Evolutionary conservation across 2,113 vertebrate genomes (phyloP), one percentile per base, ranked within the genome.

Genomic region (Grallaria varia): DNA sequence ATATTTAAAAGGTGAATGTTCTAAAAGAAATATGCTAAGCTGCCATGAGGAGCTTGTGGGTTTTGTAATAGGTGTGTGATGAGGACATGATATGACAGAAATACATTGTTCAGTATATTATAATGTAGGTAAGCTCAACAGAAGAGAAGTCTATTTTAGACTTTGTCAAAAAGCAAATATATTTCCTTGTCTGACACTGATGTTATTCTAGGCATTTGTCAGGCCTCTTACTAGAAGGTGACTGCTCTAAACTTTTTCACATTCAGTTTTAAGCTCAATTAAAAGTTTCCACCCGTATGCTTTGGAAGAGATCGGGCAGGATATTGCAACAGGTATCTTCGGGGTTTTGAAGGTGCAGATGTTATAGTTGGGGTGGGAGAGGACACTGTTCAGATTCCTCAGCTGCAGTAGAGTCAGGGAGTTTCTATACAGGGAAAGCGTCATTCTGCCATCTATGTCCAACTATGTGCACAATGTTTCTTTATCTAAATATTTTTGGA

Each of bases 1-100:
- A 50, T 71, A 63, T 88, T 81, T 95, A 85, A 93, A 95, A 96
- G 64, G 14, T 76, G 45, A 76, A 64, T 69, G n/a, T 86, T 84
- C 58, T 84, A 78, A 86, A 94, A 89, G 20, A 78, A 40, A 62
- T 47, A 45, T 66, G 15, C 45, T 53, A 87, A 83, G 53, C 67
- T 92, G 63, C 42, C 30, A 56, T 47, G n/a, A 89, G 10, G 35
- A 63, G 7, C 31, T 85, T 31, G 9, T 60, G 27, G 30, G 75
- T 79, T 72, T 55, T 72, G 12, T 59, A 87, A 47, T 15, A 44
- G 7, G 27, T 56, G 4, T 40, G 28, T 18, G 10, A 81, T 45
- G n/a, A 30, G 52, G 55, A 78, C 73, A 42, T 44, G 33, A 58
- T 80, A 49, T 53, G 68, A 87, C 78, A 94, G 62, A 83, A 85